Evolutionary conservation across 2,113 vertebrate genomes (phyloP), one percentile per base, ranked within the genome.

Genomic region (Neodon shergylaensis): DNA sequence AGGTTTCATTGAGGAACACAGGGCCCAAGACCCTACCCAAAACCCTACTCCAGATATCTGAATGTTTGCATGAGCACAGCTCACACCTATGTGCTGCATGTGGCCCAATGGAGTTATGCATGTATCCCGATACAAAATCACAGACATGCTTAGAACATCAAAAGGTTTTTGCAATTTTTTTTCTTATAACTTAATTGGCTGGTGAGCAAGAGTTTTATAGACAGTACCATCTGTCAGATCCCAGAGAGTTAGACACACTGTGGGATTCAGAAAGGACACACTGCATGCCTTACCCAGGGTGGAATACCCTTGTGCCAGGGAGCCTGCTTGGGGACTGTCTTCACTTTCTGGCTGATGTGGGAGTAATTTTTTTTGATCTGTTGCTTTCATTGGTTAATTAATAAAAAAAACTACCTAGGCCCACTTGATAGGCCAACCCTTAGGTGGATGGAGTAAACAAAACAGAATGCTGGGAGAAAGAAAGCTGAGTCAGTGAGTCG

Each of bases 1-100:
- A 26, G 6, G 7, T 42, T 47, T 73, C 52, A 76, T 26, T 0
- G 13, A 39, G 28, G 9, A 19, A 19, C 7, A 0, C 31, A 17
- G n/a, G 54, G 36, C 42, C 24, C 44, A 24, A 19, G 21, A 65
- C 22, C 6, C 4, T 47, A 21, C 21, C 54, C 52, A 42, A 47
- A 3, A 2, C 58, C 0, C 1, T 14, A 0, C 24, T 7, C 39
- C 22, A 86, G 19, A 36, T 11, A 8, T 21, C 10, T n/a, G 47
- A 72, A n/a, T 3, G 4, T 28, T 54, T 24, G 42, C 39, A 47
- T 12, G 14, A 39, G 7, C 44, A 44, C 13, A 5, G 14, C 52
- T 58, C n/a, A 54, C 1, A 24, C 7, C 39, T 16, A 3, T 7
- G 17, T 9, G 68, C 63, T 44, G 1, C 24, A 42, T 17, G 26